Evolutionary conservation across 2,797 vertebrate species (phyloP).

Genomic region (Allobates femoralis): DNA sequence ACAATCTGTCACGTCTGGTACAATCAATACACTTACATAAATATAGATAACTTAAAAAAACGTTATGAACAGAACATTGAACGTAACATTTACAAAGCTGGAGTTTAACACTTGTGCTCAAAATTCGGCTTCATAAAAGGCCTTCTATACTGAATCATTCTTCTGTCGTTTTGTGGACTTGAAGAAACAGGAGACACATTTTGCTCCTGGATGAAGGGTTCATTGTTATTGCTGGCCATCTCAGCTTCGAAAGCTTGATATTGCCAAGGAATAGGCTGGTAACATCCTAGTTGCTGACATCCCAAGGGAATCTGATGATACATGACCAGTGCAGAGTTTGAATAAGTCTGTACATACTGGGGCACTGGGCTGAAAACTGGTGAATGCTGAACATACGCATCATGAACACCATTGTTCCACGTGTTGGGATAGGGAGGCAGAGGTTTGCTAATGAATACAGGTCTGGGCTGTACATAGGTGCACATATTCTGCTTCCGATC

Average conservation of each 20-base stretch:
- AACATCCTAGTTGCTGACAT: too few species aligned
- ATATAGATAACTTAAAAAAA: not conserved
- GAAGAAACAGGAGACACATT: slow-evolving; percentile 64
- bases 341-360: slow-evolving; percentile 78
- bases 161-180: slow-evolving; percentile 67
- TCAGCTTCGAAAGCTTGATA: slow-evolving; percentile 75
- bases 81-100: too few species aligned
- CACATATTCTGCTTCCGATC: too few species aligned
- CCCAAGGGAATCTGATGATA: too few species aligned
- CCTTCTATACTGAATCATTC: slow-evolving; percentile 21
- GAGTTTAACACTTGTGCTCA: too few species aligned
- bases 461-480: slow-evolving; percentile 73
- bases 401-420: slow-evolving; percentile 72
- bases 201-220: slow-evolving; percentile 71
- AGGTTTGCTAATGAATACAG: slow-evolving; percentile 74
- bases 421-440: slow-evolving; percentile 75
- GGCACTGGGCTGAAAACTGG: slow-evolving; percentile 74
- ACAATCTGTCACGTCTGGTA: not conserved
- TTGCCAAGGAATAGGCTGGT: slow-evolving; percentile 74
- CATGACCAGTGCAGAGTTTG: too few species aligned
- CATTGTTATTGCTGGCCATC: slow-evolving; percentile 61
- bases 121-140: not conserved
- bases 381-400: slow-evolving; percentile 73
- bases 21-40: not conserved
- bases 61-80: too few species aligned